Evolutionary conservation across 2,888 invertebrate species (phyloP), one percentile per base, ranked within the genome.

Genomic region (Pseudococcus viburni): DNA sequence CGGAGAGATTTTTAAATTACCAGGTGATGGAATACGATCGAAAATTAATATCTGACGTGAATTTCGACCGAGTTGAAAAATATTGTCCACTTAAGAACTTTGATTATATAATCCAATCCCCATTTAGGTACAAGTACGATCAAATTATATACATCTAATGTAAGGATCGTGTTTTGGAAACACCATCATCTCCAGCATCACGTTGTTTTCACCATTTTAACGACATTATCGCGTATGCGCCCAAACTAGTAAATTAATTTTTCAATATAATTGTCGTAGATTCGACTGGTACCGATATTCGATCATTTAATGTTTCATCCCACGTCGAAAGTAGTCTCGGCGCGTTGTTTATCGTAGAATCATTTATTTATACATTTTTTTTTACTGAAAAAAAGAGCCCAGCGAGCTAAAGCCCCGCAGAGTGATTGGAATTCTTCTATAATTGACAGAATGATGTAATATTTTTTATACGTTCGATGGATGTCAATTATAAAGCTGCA

Each of bases 361-460:
- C 80, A 80, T 80, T 80, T 80, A 80, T 80, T 42, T 26, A 68
- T 22, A 73, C 26, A 2, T 33, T 33, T 33, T 33, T 33, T 33
- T 33, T 33, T 33, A 33, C 7, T 3, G 33, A 33, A 73, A 73
- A 73, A 73, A 73, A 33, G 9, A 68, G 22, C 19, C 26, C 26
- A 33, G 26, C 26, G 1, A 33, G 26, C 19, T 19, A 80, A 42
- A 42, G n/a, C 26, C 42, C 19, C n/a, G 59, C 59, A 59, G 80
- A 80, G 80, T 80, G 80, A 80, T 80, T 80, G 80, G 80, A 80
- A 80, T 80, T 80, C 42, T 80, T 80, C 80, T 42, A 80, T 80
- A 80, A 80, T 80, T 80, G 80, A 80, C 80, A 80, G 80, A 80
- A 80, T 80, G 80, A 80, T 80, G 80, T 80, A 80, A 80, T 80